Conservation (phyloP, 2,113 vertebrate species). For the Tupaia tana region DNA sequence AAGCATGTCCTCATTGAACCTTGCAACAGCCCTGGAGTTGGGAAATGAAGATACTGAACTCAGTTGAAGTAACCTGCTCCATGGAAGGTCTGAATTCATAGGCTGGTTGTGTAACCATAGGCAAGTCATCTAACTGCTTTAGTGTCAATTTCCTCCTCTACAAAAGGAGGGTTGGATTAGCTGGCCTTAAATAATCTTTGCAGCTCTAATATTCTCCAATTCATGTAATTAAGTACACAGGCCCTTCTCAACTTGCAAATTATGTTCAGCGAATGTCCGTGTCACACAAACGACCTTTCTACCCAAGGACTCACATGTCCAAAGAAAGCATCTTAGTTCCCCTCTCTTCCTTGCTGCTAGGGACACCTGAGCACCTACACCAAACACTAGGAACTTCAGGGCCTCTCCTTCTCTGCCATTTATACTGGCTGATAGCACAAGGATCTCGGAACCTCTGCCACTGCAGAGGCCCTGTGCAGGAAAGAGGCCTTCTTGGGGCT, state of each 20-base stretch:
- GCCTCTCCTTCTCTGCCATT: neutral
- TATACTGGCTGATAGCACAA: neutral
- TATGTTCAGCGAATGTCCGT: rapidly evolving
- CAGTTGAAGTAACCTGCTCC: neutral
- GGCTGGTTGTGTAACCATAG: neutral
- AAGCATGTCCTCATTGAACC: neutral
- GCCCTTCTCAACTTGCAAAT: neutral
- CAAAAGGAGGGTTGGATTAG: neutral
- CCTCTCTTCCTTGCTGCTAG: neutral
- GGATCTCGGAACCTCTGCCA: neutral
- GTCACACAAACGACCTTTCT: neutral
- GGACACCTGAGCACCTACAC: neutral
- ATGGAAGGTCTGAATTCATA: neutral
- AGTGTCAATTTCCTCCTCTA: neutral
- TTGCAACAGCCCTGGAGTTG: neutral
- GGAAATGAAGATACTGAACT: neutral
- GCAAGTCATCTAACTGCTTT: neutral
- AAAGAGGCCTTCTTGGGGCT: neutral
- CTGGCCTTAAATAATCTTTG: neutral
- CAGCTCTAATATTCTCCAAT: neutral
- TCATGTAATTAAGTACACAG: neutral
- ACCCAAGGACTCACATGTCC: neutral
- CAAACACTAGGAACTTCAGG: neutral
- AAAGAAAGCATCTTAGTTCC: neutral
- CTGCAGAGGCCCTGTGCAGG: neutral